These are phyloP conservation scores for Darevskia nairensis DNA, from an alignment of 2,797 vertebrate genomes.

Conservation along the genomic window DNA sequence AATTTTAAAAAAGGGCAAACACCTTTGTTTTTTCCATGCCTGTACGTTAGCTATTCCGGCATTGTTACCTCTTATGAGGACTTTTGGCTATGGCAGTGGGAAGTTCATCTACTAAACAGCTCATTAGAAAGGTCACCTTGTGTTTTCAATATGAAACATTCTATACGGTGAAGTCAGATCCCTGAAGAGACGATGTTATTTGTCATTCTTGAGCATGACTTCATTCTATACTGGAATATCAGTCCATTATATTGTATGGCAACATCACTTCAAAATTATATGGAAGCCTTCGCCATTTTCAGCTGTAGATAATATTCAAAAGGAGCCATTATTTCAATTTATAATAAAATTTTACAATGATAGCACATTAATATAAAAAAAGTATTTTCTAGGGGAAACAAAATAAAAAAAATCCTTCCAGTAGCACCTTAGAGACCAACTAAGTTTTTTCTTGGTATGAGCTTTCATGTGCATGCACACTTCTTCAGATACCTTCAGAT, in stretches of 20 bases:
- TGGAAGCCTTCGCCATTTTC: constrained; percentile 91
- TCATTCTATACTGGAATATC: constrained; percentile 69
- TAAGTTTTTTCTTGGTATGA: too few species aligned
- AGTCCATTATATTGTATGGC: constrained; percentile 55
- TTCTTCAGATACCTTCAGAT: too few species aligned
- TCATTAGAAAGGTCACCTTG: constrained; percentile 78
- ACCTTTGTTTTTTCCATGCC: constrained; percentile 66
- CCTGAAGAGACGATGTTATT: constrained; percentile 75
- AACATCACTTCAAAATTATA: constrained; percentile 82
- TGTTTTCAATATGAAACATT: constrained; percentile 89
- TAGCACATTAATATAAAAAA: background rate
- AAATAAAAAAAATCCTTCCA: too few species aligned
- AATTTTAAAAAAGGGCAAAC: constrained; percentile 64
- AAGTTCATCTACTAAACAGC: constrained; percentile 76
- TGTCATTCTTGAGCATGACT: constrained; percentile 76
- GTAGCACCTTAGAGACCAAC: too few species aligned
- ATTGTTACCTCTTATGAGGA: constrained; percentile 69
- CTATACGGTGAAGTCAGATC: constrained; percentile 80
- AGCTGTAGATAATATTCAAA: constrained; percentile 74
- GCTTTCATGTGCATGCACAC: too few species aligned
- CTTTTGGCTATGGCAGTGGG: constrained; percentile 76
- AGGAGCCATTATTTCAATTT: background rate
- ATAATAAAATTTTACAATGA: too few species aligned
- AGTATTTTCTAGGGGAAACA: background rate
- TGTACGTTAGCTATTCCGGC: constrained; percentile 61